Evolutionary conservation across 2,888 invertebrate genomes (phyloP), one percentile per base, ranked within the genome.

Genomic region (Lottia gigantea): DNA sequence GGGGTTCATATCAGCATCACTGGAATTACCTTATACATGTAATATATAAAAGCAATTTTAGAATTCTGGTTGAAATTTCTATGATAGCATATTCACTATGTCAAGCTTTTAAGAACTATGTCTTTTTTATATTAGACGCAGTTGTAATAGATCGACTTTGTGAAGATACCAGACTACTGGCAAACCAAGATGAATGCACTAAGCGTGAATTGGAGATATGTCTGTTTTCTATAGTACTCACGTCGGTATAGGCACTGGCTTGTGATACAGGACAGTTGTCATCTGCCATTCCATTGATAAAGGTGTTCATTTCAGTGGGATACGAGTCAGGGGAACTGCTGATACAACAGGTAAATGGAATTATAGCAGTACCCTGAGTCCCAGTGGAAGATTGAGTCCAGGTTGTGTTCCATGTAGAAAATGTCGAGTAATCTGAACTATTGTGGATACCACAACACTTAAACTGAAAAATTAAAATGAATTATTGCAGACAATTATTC

Each of bases 291-390:
- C 31, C 63, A 19, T 6, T 31, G 0, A 62, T 45, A 61, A n/a
- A 68, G 11, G 15, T n/a, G 19, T 12, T 19, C 16, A 46, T 16
- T 3, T 63, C 45, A 11, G 26, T 31, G 0, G 68, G 68, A 64
- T 63, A 68, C n/a, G 63, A 62, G 26, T 12, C 26, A 26, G 19
- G 26, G 4, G 40, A 61, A 31, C 14, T 25, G 2, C 47, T 47
- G 26, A 31, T 19, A 16, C 68, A 68, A 64, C 68, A 68, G 16
- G 68, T 68, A 16, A 62, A 40, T 6, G 68, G 68, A 25, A 68
- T 68, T n/a, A n/a, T 23, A n/a, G 68, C 68, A 16, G 63, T 23
- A 25, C 19, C 63, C 63, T 23, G 25, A 23, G 7, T 31, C 8
- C 26, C 31, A 8, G 63, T 63, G 4, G 4, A 15, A 8, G 15